Base-by-base conservation (phyloP, 35 echinoderm and acorn worm genomes). In the Eucidaris tribuloides region DNA sequence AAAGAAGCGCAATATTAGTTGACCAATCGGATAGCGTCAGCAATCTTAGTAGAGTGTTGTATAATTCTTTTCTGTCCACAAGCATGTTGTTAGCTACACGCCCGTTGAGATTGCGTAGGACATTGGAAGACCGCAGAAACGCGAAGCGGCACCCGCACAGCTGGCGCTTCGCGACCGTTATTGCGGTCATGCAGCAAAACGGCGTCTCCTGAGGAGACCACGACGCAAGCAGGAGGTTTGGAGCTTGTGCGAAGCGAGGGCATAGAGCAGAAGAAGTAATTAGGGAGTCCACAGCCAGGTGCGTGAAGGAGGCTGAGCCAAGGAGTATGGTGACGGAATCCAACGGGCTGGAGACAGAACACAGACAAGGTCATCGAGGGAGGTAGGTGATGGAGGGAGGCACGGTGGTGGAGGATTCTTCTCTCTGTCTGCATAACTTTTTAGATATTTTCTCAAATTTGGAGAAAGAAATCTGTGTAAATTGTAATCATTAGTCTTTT, bases 221-320 rank as follows among this genome's bases (percentile, higher is more conserved):
- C 89, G 84, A 31, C 57, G 79, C 3, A 98, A 93, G 55, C 90
- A 98, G 77, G 82, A 86, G 42, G n/a, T n/a, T 82, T 92, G 33
- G 90, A 92, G 46, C 48, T 98, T 32, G n/a, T n/a, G 87, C 86
- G 0, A 84, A 89, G 58, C n/a, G 90, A 98, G 62, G 25, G 85
- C 20, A 38, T 98, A 1, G 95, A 92, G 77, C 95, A 98, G 58
- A 93, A 93, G 87, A 98, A 93, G 78, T 90, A 98, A 54, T 45
- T 93, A 55, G 81, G 95, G 90, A 17, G 83, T 93, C 28, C 89
- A 84, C 64, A 89, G 90, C 28, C 71, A 81, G 43, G 79, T 92
- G 42, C n/a, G 77, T 92, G 17, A 98, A 92, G 84, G 83, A 98
- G 35, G 86, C 80, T 19, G 95, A 92, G 63, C 46, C 70, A 14